A percentile compares a stretch with the other conserved stretches of the same genome.
Evolutionary conservation across 2,113 vertebrate genomes (phyloP).

Genomic region (Caloenas nicobarica): DNA sequence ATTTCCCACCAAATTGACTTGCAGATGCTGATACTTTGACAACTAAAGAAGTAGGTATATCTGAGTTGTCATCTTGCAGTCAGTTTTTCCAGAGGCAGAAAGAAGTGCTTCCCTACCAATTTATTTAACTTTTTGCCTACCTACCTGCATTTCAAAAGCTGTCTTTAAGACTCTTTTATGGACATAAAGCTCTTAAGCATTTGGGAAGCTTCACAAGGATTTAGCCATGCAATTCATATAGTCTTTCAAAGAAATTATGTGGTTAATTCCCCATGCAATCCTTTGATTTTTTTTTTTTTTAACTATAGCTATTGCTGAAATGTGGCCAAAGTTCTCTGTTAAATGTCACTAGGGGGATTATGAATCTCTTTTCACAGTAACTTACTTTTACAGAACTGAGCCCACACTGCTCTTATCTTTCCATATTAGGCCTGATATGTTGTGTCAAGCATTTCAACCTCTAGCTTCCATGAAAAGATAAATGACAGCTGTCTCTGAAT

Average conservation of each 20-base stretch:
- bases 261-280: constrained; percentile 1
- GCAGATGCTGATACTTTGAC: constrained; percentile 36
- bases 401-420: constrained; percentile 25
- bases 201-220: constrained; percentile 26
- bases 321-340: neutral
- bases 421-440: constrained; percentile 25
- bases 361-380: neutral
- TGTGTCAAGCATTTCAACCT: constrained; percentile 57
- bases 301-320: constrained; percentile 20
- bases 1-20: constrained; percentile 23
- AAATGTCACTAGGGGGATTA: constrained; percentile 15
- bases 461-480: constrained; percentile 62
- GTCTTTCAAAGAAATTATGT: constrained; percentile 12
- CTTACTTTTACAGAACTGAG: constrained; percentile 18
- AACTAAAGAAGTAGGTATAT: neutral
- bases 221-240: neutral
- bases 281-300: neutral
- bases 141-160: constrained; percentile 12
- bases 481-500: constrained; percentile 71
- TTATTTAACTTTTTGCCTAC: constrained; percentile 30
- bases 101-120: neutral
- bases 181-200: neutral
- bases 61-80: constrained; percentile 18
- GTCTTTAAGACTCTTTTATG: neutral
- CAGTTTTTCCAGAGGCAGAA: constrained; percentile 26